Evolutionary conservation across 2,797 vertebrate species (phyloP), one percentile per base, ranked within the genome.

Genomic region (Tadarida brasiliensis): DNA sequence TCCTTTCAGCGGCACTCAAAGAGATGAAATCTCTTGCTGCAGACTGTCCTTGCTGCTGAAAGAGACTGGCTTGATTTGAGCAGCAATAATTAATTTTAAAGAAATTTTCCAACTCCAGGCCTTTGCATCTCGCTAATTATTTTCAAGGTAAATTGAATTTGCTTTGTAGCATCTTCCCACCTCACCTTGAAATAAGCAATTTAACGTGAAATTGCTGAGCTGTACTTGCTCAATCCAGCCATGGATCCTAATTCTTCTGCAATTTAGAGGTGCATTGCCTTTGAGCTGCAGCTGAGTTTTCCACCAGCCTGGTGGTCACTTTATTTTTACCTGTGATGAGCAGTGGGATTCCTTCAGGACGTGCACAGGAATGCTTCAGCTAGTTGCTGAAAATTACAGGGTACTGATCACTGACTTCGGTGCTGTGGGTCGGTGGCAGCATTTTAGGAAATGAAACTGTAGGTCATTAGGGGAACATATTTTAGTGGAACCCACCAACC

Each of bases 101-200:
- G 65, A 92, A 95, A 91, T 71, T 89, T 97, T 96, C 78, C 61
- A 54, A 96, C 84, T 97, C 87, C 54, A 65, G 95, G 76, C 7
- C 51, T 97, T 87, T 76, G 83, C 82, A 67, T 91, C 83, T 96
- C 86, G 90, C 95, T 94, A 97, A 97, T 98, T 96, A 94, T 97
- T 94, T 97, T 90, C 93, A 85, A 95, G 73, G 82, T 93, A 95
- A 96, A 97, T 96, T 96, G 86, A 95, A 94, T 96, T 96, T 96
- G 67, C 89, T 94, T 92, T 78, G 87, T 39, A 15, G 26, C 56
- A 17, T 90, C 89, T 97, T 77, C 54, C 20, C n/a, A 14, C 33
- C 39, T 49, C 0, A 0, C 76, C 90, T 88, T 61, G 83, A 3
- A 80, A 81, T 56, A 87, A 88, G 65, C 94, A 96, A 96, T 93